Conservation (phyloP, 2,888 invertebrate genomes). For the Hanleya hanleyi region DNA sequence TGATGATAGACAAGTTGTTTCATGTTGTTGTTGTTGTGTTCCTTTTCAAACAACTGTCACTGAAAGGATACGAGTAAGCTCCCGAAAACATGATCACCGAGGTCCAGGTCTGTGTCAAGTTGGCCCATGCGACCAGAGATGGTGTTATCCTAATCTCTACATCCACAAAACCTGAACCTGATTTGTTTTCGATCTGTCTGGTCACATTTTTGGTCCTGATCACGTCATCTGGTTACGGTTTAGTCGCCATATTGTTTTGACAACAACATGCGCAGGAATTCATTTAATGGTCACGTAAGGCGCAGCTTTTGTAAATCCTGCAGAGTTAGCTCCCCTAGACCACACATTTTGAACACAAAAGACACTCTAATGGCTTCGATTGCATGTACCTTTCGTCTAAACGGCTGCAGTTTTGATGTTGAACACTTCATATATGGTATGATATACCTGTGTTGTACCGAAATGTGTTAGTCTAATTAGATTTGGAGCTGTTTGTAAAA, state of each 20-base stretch:
- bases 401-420: too few species aligned
- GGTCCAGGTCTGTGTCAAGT: background rate
- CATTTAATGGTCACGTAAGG: constrained; percentile 25
- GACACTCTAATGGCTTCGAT: too few species aligned
- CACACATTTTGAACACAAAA: too few species aligned
- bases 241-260: constrained; percentile 68
- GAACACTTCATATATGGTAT: too few species aligned
- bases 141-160: constrained; percentile 6
- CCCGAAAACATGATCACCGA: constrained; percentile 49
- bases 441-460: too few species aligned
- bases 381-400: too few species aligned
- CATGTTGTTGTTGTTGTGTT: constrained; percentile 4
- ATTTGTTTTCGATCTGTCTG: background rate
- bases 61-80: constrained; percentile 68
- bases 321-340: constrained; percentile 15
- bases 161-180: background rate
- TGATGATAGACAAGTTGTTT: too few species aligned
- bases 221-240: constrained; percentile 35
- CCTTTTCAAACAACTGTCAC: background rate
- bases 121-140: background rate
- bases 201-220: background rate
- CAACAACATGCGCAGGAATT: constrained; percentile 62
- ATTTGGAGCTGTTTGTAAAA: too few species aligned
- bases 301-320: constrained; percentile 32
- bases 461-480: too few species aligned